Evolutionary conservation across 1,140 invertebrate species (phyloP).

Genomic region (Branchinecta lynchi): DNA sequence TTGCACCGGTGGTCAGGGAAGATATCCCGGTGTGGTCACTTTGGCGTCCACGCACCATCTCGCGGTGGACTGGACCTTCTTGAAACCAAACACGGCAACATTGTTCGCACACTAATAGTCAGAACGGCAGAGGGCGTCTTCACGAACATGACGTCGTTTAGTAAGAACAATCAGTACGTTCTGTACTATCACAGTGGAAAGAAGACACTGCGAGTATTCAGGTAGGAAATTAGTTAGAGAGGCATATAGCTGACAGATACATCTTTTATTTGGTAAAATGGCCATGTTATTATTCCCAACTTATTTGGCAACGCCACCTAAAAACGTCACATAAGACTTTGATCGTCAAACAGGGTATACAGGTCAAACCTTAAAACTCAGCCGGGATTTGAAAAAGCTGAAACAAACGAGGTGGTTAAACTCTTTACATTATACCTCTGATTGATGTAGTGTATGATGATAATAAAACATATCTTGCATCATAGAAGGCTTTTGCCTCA

Average conservation of each 20-base stretch:
- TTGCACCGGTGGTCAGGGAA: constrained; percentile 63
- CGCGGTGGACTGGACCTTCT: constrained; percentile 78
- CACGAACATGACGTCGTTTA: constrained; percentile 84
- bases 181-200: constrained; percentile 90
- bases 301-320: too few species aligned
- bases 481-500: too few species aligned
- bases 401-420: too few species aligned
- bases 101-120: constrained; percentile 36
- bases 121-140: constrained; percentile 86
- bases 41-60: constrained; percentile 74
- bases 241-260: constrained; percentile 20
- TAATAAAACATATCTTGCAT: too few species aligned
- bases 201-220: constrained; percentile 79
- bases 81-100: constrained; percentile 33
- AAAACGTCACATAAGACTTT: too few species aligned
- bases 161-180: constrained; percentile 83
- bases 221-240: constrained; percentile 35
- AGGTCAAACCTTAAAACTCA: too few species aligned
- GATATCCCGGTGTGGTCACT: constrained; percentile 70
- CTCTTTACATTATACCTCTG: too few species aligned
- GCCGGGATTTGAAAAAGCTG: too few species aligned
- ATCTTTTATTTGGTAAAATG: too few species aligned
- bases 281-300: background rate
- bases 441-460: too few species aligned
- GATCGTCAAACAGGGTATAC: too few species aligned